Base-by-base conservation (phyloP, 2,113 vertebrate species). In the Rhynchomys soricoides region DNA sequence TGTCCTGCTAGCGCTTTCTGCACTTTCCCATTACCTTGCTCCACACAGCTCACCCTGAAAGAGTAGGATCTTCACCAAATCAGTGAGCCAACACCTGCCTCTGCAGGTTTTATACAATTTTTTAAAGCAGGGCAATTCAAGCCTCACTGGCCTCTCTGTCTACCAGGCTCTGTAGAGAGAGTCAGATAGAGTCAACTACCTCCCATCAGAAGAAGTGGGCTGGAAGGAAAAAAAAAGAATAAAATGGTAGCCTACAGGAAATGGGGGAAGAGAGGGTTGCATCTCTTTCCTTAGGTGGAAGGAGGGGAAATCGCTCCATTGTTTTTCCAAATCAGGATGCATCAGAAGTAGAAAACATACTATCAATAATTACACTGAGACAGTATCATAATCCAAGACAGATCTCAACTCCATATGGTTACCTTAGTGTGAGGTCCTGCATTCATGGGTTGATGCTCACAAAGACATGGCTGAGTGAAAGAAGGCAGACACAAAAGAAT, bases 321-420 rank as follows among this genome's bases (percentile, higher is more conserved):
- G 90, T 48, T 82, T 78, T 94, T 55, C 40, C 43, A 94, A 57
- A 89, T 57, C 57, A 85, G 55, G n/a, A 86, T 24, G 68, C 13
- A 92, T 73, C 55, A 45, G 77, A 79, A 85, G 17, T 45, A 24
- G 19, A 78, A 93, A 87, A 0, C 52, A 4, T 59, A 17, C 52
- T 62, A 79, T 13, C 4, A 50, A 52, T 78, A 83, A 89, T 50
- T 86, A 66, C 3, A 64, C 26, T 43, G 73, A 86, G 48, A 82
- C 6, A 86, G 24, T 43, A 15, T 73, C 7, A 91, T 55, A 71
- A 91, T 15, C 12, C 29, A 93, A 64, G 31, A 45, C 0, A 2
- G 59, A 43, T 7, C 12, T 19, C 22, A n/a, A 55, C 73, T 89
- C 55, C 16, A 4, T 22, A 59, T 21, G 21, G 52, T 57, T 40